phyloP scores from a whole-genome alignment of 2,888 invertebrate species.

The Melieria picta region DNA sequence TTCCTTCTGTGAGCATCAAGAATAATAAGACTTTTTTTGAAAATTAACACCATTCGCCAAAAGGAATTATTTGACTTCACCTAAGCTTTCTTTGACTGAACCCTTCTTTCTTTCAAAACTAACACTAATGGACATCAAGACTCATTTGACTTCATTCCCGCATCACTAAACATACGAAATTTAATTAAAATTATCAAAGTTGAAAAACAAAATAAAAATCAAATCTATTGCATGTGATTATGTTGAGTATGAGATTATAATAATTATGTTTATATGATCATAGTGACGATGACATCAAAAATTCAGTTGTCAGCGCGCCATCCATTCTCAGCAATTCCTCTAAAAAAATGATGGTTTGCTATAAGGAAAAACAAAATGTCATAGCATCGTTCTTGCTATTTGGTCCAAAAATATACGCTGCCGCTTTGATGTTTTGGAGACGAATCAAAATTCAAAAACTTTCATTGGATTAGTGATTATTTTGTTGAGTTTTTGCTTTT shows the following conservation, averaged over 20 bases:
- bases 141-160: too few species aligned
- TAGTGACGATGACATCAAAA: conserved; percentile 50
- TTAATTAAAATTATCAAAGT: too few species aligned
- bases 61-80: too few species aligned
- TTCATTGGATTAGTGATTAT: conserved; percentile 21
- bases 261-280: conserved; percentile 24
- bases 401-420: conserved; percentile 33
- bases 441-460: conserved; percentile 35
- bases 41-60: too few species aligned
- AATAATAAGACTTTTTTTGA: too few species aligned
- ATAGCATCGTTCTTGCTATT: conserved; percentile 13
- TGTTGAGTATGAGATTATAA: conserved; percentile 20
- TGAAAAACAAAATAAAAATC: conserved; percentile 7
- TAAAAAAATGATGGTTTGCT: conserved; percentile 8
- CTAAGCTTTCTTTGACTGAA: too few species aligned
- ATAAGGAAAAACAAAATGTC: conserved; percentile 12
- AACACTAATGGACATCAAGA: too few species aligned
- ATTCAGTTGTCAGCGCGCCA: conserved; percentile 46
- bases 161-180: too few species aligned
- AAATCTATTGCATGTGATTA: conserved; percentile 25
- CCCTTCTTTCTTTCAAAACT: too few species aligned
- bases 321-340: conserved; percentile 37
- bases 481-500: too few species aligned
- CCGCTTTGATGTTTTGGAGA: conserved; percentile 32
- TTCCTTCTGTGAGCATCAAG: too few species aligned